Evolutionary conservation across 2,113 vertebrate genomes (phyloP), one percentile per base, ranked within the genome.

Genomic region (Rhombomys opimus): DNA sequence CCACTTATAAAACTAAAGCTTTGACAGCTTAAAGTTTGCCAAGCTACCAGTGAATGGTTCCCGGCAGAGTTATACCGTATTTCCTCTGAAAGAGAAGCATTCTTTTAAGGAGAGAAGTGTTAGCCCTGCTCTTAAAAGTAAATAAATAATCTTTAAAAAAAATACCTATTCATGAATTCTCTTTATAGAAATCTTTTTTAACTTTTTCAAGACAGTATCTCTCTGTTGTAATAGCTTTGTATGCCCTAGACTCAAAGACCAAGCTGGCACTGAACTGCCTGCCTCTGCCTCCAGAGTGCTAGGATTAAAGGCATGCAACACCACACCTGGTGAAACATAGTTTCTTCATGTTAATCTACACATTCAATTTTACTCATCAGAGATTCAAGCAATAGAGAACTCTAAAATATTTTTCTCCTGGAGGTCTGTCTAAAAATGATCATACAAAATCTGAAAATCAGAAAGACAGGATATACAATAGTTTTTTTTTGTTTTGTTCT

Each of bases 1-100:
- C 1, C 95, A 50, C 82, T 96, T 82, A 75, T 86, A 6, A 91
- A 95, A 84, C 50, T 85, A 63, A 93, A 86, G 68, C 50, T 90
- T 17, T 92, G 63, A 94, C 78, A 84, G 18, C n/a, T 94, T 73
- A 94, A 59, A 93, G 17, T 13, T 59, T 73, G 25, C 41, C 76
- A 54, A 14, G 13, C 41, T 90, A 93, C 22, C 50, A 93, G 8
- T 87, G 32, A 92, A 90, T 68, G 30, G n/a, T 30, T 72, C 80
- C 22, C 8, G 65, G 52, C 0, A 86, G 7, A 93, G 32, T 30
- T 94, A 38, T 25, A 86, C 27, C 57, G 38, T 81, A 70, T 17
- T 11, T 17, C 7, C 25, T 77, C 54, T 93, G 10, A 95, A 95
- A 94, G 0, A 90, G 46, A 95, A 94, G 38, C 32, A 93, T 27